Evolutionary conservation across 2,797 vertebrate species (phyloP), one percentile per base, ranked within the genome.

Genomic region (Coregonus sp.): DNA sequence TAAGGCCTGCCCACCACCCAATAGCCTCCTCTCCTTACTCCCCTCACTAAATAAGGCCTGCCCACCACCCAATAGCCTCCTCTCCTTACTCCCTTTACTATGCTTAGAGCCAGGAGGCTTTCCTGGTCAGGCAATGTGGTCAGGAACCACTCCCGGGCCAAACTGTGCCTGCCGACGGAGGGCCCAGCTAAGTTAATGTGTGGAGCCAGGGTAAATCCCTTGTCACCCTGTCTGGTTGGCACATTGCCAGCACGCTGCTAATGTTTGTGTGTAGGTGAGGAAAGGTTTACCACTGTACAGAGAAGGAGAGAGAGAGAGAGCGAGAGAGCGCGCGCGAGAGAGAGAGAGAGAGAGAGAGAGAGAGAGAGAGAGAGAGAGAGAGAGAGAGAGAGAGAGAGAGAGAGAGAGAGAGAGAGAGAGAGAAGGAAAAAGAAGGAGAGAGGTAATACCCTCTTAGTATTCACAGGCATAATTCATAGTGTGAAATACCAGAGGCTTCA

Each of bases 191-290:
- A 25, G 40, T 25, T 31, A 25, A 50, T 75, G 59, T 68, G 76
- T 81, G 72, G 79, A 76, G 82, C 79, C 83, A 81, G 81, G 35
- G 72, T 81, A 78, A 87, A 85, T 86, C 81, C 79, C 80, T 86
- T 81, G 74, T 79, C 82, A 35, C 72, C 35, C 25, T 61, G 72
- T 68, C 37, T 54, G 75, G 47, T 12, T 79, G 82, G 82, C 83
- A 74, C 78, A 15, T 73, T 73, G 85, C 82, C 84, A 87, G 31
- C 15, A 68, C 40, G 16, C 33, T 50, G 61, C 81, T 78, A 83
- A 86, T 61, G 72, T 75, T 69, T 25, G 47, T 77, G 80, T 80
- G 47, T 29, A 18, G 33, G 72, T 50, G 73, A 72, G 4, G 16
- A 66, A 15, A 37, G 15, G 78, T 81, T 81, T 78, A 74, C 80